These are phyloP conservation scores for Microplitis demolitor DNA, from an alignment of 1,140 invertebrate species.

Conservation along the genomic window DNA sequence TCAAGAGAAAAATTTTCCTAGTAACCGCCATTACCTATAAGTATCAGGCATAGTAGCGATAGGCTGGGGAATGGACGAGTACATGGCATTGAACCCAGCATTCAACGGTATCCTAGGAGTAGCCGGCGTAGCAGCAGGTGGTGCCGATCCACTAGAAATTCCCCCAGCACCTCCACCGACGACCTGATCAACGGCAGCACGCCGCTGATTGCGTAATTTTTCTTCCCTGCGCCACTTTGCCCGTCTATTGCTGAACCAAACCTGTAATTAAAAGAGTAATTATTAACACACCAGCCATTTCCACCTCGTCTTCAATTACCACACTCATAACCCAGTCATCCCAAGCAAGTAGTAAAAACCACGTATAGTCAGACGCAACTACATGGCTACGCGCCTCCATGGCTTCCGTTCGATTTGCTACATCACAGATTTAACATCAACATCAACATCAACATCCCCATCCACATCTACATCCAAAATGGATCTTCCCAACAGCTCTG, in stretches of 20 bases:
- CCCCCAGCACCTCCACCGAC: slow-evolving; percentile 57
- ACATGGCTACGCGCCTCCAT: background rate
- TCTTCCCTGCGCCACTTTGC: slow-evolving; percentile 99
- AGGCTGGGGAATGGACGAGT: slow-evolving; percentile 91
- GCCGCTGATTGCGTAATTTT: slow-evolving; percentile 89
- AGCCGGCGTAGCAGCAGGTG: slow-evolving; percentile 65
- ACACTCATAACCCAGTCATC: background rate
- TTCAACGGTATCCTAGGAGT: slow-evolving; percentile 79
- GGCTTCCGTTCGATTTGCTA: too few species aligned
- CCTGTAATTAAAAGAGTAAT: slow-evolving; percentile 63
- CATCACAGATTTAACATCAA: too few species aligned
- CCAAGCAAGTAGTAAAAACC: background rate
- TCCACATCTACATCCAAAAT: too few species aligned
- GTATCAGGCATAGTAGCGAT: slow-evolving; percentile 92
- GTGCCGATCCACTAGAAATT: slow-evolving; percentile 60
- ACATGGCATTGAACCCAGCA: slow-evolving; percentile 92
- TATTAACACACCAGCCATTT: too few species aligned
- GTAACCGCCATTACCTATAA: slow-evolving; percentile 74
- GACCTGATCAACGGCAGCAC: slow-evolving; percentile 67
- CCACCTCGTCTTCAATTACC: background rate
- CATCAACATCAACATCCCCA: too few species aligned
- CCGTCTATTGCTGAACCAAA: slow-evolving; percentile 98
- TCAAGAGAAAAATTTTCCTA: background rate
- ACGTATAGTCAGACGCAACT: background rate
- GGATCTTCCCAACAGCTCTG: too few species aligned